phyloP scores from a whole-genome alignment of 2,888 invertebrate species.

The Alloscopus bannaensis region DNA sequence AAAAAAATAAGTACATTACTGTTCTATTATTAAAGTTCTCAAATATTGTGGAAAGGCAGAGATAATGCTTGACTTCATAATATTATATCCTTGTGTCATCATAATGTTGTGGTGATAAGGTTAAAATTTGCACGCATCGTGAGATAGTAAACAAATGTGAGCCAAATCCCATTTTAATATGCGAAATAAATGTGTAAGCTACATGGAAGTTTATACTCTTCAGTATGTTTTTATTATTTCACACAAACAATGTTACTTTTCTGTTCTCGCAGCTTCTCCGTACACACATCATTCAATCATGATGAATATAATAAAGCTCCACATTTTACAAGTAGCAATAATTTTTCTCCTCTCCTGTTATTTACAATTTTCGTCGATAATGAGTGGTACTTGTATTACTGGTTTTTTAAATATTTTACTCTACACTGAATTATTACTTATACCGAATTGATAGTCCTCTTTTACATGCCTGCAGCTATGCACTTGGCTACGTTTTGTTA shows the following conservation, averaged over 20 bases:
- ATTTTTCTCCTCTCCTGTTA: constrained; percentile 24
- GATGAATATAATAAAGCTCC: constrained; percentile 47
- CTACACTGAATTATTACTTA: constrained; percentile 36
- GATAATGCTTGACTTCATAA: no score
- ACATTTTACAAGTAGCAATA: constrained; percentile 41
- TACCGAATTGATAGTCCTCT: constrained; percentile 57
- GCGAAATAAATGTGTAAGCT: neutral
- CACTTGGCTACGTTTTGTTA: constrained; percentile 15
- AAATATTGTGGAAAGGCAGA: no score
- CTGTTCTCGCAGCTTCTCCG: constrained; percentile 11
- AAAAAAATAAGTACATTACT: no score
- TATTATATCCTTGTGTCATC: neutral
- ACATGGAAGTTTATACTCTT: neutral
- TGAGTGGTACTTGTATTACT: constrained; percentile 29
- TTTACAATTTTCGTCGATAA: constrained; percentile 27
- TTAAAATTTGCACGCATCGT: neutral
- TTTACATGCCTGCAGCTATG: constrained; percentile 34
- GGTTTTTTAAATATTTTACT: constrained; percentile 4
- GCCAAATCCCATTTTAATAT: no score
- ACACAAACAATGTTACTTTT: constrained; percentile 47
- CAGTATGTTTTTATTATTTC: constrained; percentile 30
- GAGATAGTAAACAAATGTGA: neutral
- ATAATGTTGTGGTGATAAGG: neutral
- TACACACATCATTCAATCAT: constrained; percentile 6
- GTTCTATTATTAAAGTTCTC: no score